Evolutionary conservation across 2,113 vertebrate species (phyloP).

Genomic region (Malurus alboscapulatus): DNA sequence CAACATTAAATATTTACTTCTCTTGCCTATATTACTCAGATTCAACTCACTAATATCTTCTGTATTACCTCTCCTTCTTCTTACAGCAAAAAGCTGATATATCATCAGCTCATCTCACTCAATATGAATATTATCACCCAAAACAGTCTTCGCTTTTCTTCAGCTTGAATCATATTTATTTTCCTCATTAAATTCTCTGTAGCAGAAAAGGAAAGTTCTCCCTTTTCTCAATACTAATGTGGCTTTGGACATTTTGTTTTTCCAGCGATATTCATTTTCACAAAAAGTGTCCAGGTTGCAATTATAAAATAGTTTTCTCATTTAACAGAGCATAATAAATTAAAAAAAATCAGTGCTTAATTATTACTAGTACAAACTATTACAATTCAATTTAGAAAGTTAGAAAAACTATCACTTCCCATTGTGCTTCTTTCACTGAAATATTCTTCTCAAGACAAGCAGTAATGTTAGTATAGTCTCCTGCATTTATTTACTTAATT

Average conservation of each 20-base stretch:
- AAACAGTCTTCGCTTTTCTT: not conserved
- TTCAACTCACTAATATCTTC: not conserved
- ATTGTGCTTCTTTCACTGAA: not conserved
- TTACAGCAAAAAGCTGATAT: not conserved
- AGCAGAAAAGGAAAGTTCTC: not conserved
- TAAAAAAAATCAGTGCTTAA: not conserved
- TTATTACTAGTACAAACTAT: not conserved
- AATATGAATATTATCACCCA: not conserved
- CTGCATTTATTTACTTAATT: not conserved
- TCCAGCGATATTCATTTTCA: not conserved
- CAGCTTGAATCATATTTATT: not conserved
- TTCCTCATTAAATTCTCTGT: not conserved
- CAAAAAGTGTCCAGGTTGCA: not conserved
- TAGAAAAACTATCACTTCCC: not conserved
- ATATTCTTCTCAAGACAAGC: not conserved
- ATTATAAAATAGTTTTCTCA: not conserved
- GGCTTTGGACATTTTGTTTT: not conserved
- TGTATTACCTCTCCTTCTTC: not conserved
- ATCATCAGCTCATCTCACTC: not conserved
- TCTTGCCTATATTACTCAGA: not conserved
- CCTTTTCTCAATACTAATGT: not conserved
- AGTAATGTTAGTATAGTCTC: not conserved
- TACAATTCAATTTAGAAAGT: not conserved
- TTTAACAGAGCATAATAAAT: not conserved
- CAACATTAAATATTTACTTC: not conserved